Evolutionary conservation across 2,888 invertebrate species (phyloP), one percentile per base, ranked within the genome.

Genomic region (Magallana nippona): DNA sequence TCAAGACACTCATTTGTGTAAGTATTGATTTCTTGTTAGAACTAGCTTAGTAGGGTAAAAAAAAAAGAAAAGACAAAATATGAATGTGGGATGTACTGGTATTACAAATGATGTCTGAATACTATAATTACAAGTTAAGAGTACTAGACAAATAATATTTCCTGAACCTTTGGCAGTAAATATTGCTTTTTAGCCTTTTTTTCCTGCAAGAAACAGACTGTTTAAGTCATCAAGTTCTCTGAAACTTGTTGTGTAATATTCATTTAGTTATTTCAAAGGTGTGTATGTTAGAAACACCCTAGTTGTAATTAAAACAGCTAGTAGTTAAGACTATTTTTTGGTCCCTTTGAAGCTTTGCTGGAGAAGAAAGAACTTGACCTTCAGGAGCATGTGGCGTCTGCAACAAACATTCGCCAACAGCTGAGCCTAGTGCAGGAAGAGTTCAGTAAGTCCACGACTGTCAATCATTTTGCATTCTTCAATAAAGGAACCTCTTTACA

Each of bases 341-440:
- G 10, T 71, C 32, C 32, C 27, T 71, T 71, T 71, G 71, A 32
- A 71, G 71, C 32, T 71, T 32, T 71, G 27, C 13, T 71, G 27
- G 15, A 71, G 71, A 71, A 71, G 32, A 71, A 71, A 71, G 71
- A 71, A 15, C 71, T 27, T 71, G 71, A 71, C 71, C 71, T 71
- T 27, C 71, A 71, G 15, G 71, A 71, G 27, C 71, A 71, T 71
- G 32, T 71, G 71, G 32, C 27, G 27, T 71, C 71, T 71, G 71
- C 71, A 27, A 22, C 32, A 71, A 32, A 27, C 71, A 71, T 71
- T 13, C 71, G 71, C 1, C 27, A 71, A 71, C 71, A 71, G 71
- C 27, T 71, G 32, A 71, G 71, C 71, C 71, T 71, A 15, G 71
- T 71, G 27, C 71, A 71, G 32, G 71, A 71, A 15, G 71, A 71